Conservation (phyloP, 2,113 vertebrate genomes). For the Triplophysa siluroides region DNA sequence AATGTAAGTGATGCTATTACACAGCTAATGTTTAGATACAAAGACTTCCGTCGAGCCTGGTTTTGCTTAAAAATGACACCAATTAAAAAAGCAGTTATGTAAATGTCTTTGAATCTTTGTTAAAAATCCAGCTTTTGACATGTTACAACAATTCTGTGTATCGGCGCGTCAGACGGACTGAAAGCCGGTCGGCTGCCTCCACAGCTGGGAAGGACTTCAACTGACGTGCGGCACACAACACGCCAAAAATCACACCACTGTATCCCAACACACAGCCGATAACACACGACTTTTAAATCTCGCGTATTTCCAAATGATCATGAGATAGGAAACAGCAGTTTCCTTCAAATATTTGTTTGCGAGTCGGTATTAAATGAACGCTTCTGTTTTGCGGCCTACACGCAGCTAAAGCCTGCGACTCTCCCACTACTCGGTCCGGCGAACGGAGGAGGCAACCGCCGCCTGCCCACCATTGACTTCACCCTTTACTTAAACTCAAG, state of each 20-base stretch:
- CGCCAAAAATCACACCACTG: conserved; percentile 10
- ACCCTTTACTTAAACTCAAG: conserved; percentile 24
- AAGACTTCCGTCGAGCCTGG: neutral
- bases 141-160: neutral
- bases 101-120: neutral
- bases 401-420: conserved; percentile 57
- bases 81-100: neutral
- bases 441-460: conserved; percentile 29
- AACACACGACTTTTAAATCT: conserved; percentile 2
- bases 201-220: conserved; percentile 51
- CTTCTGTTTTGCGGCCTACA: conserved; percentile 54
- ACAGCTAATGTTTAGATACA: neutral
- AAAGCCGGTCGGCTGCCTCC: conserved; percentile 53
- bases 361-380: neutral
- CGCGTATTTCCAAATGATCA: conserved; percentile 41
- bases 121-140: neutral
- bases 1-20: neutral
- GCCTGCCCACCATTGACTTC: conserved; percentile 40
- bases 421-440: conserved; percentile 47
- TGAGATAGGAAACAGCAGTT: neutral
- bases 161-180: conserved; percentile 1
- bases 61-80: neutral
- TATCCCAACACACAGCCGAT: neutral
- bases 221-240: conserved; percentile 59
- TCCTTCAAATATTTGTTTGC: neutral